phyloP scores from a whole-genome alignment of 2,888 invertebrate species.

The Orthonychiurus folsomi region DNA sequence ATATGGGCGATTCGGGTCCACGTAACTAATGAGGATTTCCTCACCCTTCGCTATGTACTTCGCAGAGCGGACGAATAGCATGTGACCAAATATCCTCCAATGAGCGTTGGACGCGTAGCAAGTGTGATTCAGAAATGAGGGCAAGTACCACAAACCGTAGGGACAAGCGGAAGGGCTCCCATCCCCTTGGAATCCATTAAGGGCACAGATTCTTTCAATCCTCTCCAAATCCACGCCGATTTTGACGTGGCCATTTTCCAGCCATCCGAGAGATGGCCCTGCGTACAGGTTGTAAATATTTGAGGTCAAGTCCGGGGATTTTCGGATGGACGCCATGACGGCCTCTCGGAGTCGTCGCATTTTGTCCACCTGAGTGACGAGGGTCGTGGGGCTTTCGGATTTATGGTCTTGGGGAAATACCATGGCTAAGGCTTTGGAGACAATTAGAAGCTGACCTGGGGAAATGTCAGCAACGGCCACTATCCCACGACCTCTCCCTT shows the following conservation, averaged over 20 bases:
- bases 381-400: neutral
- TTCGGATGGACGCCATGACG: neutral
- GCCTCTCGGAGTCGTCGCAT: neutral
- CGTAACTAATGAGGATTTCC: conserved; percentile 14
- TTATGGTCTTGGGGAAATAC: neutral
- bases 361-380: neutral
- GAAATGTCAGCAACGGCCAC: conserved; percentile 7
- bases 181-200: conserved; percentile 11
- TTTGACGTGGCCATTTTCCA: neutral
- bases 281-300: conserved; percentile 9
- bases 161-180: too few relatives aligned
- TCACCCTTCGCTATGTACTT: conserved; percentile 10
- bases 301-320: neutral
- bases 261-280: neutral
- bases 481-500: conserved; percentile 10
- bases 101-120: conserved; percentile 12
- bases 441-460: conserved; percentile 5
- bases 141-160: conserved; percentile 15
- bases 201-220: conserved; percentile 6
- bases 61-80: conserved; percentile 10
- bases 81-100: neutral
- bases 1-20: neutral
- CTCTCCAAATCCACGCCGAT: conserved; percentile 4
- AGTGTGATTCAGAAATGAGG: conserved; percentile 15
- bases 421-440: conserved; percentile 12